Conservation (phyloP, 2,888 invertebrate species). For the Anorthoa munda region DNA sequence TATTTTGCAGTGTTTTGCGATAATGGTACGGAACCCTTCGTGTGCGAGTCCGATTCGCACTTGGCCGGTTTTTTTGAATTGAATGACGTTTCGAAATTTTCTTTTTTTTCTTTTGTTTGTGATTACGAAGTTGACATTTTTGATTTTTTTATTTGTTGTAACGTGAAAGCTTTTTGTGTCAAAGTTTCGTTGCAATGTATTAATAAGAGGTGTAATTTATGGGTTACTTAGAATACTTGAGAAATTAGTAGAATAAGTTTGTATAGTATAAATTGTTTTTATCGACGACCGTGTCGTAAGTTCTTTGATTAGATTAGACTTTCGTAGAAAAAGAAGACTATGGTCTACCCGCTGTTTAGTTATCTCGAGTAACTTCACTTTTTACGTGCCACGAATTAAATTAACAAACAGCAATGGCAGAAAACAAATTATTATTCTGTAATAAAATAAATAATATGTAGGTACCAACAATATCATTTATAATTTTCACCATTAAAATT, state of each 20-base stretch:
- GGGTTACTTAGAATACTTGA: background rate
- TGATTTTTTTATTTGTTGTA: background rate
- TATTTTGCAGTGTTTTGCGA: too few relatives aligned
- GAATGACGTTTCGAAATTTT: background rate
- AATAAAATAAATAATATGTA: background rate
- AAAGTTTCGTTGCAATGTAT: background rate
- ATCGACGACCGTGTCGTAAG: too few relatives aligned
- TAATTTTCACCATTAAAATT: conserved; percentile 2
- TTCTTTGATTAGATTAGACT: too few relatives aligned
- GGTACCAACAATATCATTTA: background rate
- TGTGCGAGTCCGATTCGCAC: too few relatives aligned
- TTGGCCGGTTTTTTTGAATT: too few relatives aligned
- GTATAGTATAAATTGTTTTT: too few relatives aligned
- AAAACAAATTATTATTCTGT: background rate
- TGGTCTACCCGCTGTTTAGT: too few relatives aligned
- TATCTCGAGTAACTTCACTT: too few relatives aligned
- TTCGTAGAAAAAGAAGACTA: too few relatives aligned
- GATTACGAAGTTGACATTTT: background rate
- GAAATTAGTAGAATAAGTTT: background rate
- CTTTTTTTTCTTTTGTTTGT: conserved; percentile 12
- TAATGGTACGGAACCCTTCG: too few relatives aligned
- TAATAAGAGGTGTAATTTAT: background rate
- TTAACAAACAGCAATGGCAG: background rate
- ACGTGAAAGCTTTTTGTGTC: conserved; percentile 12
- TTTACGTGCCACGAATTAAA: background rate